Conservation (phyloP, 2,888 invertebrate species). For the Andricus curvator region DNA sequence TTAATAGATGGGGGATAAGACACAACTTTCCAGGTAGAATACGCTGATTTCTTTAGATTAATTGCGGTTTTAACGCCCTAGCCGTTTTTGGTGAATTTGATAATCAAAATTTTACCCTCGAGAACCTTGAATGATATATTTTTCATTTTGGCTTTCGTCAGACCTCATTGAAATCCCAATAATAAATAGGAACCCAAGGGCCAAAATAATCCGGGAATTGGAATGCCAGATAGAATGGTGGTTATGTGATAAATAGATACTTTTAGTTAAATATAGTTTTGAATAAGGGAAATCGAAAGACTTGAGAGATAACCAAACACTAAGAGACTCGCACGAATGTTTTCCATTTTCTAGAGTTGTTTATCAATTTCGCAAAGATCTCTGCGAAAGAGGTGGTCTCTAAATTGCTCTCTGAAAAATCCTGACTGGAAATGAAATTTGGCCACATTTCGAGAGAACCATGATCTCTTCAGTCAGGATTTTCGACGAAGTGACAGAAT, state of each 20-base stretch:
- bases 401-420: slow-evolving; percentile 22
- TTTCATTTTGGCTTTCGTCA: not conserved
- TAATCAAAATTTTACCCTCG: not conserved
- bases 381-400: not conserved
- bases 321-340: not conserved
- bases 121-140: not conserved
- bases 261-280: slow-evolving; percentile 5
- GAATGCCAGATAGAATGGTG: not conserved
- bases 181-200: not conserved
- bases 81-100: not conserved
- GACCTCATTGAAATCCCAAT: not conserved
- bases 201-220: slow-evolving; percentile 4
- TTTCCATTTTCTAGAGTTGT: slow-evolving; percentile 9
- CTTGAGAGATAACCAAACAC: not conserved
- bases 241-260: slow-evolving; percentile 3
- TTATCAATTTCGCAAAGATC: not conserved
- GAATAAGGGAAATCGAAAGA: not conserved
- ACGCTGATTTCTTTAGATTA: slow-evolving; percentile 27
- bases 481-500: slow-evolving; percentile 9
- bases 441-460: not conserved
- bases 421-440: not conserved
- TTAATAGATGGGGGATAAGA: slow-evolving; percentile 53
- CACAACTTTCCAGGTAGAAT: slow-evolving; percentile 53
- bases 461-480: not conserved
- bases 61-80: slow-evolving; percentile 44